Evolutionary conservation across 2,113 vertebrate genomes (phyloP).

Genomic region (Atractosteus spatula): DNA sequence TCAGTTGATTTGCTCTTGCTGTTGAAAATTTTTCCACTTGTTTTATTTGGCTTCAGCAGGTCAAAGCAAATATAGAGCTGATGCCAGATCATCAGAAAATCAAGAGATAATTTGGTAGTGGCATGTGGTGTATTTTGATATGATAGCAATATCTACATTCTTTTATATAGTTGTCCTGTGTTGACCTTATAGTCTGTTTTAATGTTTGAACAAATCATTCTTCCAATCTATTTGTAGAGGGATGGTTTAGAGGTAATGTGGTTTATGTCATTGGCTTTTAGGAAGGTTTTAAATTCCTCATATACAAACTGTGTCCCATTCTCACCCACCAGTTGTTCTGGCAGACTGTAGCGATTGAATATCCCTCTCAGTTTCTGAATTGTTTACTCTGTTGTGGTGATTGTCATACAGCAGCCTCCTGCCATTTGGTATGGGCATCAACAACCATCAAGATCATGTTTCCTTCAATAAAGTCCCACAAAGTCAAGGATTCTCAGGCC

Average conservation of each 20-base stretch:
- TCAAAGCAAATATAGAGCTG: background rate
- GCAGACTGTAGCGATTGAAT: background rate
- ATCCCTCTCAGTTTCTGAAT: too few species aligned
- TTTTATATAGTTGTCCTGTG: background rate
- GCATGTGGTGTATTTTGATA: background rate
- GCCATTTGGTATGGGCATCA: too few species aligned
- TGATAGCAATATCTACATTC: background rate
- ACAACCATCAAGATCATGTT: too few species aligned
- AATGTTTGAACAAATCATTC: background rate
- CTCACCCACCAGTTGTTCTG: background rate
- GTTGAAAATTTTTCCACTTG: too few species aligned
- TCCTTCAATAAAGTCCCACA: too few species aligned
- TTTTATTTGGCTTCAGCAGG: too few species aligned
- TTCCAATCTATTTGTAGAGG: background rate
- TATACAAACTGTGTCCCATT: background rate
- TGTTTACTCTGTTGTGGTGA: too few species aligned
- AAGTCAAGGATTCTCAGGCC: too few species aligned
- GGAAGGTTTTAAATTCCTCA: background rate
- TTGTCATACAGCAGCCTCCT: too few species aligned
- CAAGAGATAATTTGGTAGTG: background rate
- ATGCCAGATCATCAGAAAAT: background rate
- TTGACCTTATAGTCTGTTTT: background rate
- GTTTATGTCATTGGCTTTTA: background rate
- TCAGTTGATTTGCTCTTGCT: too few species aligned
- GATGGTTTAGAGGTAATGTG: background rate